A percentile compares a stretch with the other conserved stretches of the same genome.
Evolutionary conservation across 2,113 vertebrate genomes (phyloP).

Genomic region (Crotalus helleri): DNA sequence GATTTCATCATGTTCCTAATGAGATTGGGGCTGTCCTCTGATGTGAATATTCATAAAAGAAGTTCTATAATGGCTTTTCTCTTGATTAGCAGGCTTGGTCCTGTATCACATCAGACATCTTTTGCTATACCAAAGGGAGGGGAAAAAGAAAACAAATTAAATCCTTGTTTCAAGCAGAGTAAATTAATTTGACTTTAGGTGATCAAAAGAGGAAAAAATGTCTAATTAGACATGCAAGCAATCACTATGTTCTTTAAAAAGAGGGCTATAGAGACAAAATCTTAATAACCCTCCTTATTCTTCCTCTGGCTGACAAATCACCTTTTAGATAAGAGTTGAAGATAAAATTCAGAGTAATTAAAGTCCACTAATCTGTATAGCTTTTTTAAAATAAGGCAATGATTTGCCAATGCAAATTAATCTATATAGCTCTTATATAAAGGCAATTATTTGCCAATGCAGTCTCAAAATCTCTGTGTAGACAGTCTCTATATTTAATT

Average conservation of each 20-base stretch:
- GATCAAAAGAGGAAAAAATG: constrained; percentile 69
- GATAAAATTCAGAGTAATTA: constrained; percentile 74
- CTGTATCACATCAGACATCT: constrained; percentile 58
- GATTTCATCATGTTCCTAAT: constrained; percentile 50
- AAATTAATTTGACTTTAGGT: constrained; percentile 78
- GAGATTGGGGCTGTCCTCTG: constrained; percentile 54
- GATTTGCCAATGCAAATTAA: constrained; percentile 34
- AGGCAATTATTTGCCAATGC: neutral
- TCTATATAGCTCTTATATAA: constrained; percentile 39
- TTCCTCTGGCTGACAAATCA: constrained; percentile 35
- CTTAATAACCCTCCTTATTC: constrained; percentile 64
- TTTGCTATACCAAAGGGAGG: constrained; percentile 43
- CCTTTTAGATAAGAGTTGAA: constrained; percentile 71
- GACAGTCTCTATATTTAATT: neutral
- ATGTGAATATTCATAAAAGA: constrained; percentile 53
- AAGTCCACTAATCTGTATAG: constrained; percentile 60
- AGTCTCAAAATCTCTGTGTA: neutral
- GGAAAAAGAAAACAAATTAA: constrained; percentile 69
- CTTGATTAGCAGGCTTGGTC: constrained; percentile 58
- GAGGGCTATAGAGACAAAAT: constrained; percentile 62
- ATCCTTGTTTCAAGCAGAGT: constrained; percentile 72
- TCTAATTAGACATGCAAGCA: constrained; percentile 72
- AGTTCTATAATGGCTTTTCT: constrained; percentile 43
- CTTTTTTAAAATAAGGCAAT: constrained; percentile 4
- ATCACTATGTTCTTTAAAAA: constrained; percentile 64